Base-by-base conservation (phyloP, 1,140 invertebrate species). In the Hyposmocoma kahamanoa region DNA sequence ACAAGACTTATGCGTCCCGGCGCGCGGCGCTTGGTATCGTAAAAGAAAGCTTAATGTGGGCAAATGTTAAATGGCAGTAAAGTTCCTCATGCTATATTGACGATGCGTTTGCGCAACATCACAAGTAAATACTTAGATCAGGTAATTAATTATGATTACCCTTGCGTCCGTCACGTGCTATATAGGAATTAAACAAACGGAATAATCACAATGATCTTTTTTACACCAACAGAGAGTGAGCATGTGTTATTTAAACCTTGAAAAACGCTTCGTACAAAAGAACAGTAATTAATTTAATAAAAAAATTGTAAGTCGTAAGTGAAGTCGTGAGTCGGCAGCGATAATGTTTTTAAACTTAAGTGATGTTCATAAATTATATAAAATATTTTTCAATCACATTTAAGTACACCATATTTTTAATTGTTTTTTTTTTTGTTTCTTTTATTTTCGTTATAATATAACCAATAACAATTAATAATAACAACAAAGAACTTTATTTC, bases 311-410 rank as follows among this genome's bases (percentile, higher is more conserved):
- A 36, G 11, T 2, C 1, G 8, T 36, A 17, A 36, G 24, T 26
- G 24, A 26, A 36, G 10, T 36, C 15, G 10, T 36, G 32, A 36
- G 15, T 36, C 32, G 32, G 8, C 32, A 17, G 18, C 18, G 24
- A 26, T 26, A 26, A 26, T 26, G 11, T 6, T 6, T n/a, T 11
- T 5, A 26, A 26, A 26, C 24, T 6, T 26, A 11, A 26, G 11
- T 26, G 5, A 11, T 26, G 11, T 5, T 6, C 24, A 11, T 26
- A 26, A 36, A 36, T 36, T 36, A 36, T 15, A 36, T 3, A 17
- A 15, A 36, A 36, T 17, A 36, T 36, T 36, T 36, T 36, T 36
- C 32, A 36, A 36, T 36, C 32, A 36, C 32, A 36, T 36, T 17
- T n/a, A n/a, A n/a, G n/a, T n/a, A n/a, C n/a, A n/a, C n/a, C n/a